Evolutionary conservation across 2,797 vertebrate genomes (phyloP), one percentile per base, ranked within the genome.

Genomic region (Columba guinea): DNA sequence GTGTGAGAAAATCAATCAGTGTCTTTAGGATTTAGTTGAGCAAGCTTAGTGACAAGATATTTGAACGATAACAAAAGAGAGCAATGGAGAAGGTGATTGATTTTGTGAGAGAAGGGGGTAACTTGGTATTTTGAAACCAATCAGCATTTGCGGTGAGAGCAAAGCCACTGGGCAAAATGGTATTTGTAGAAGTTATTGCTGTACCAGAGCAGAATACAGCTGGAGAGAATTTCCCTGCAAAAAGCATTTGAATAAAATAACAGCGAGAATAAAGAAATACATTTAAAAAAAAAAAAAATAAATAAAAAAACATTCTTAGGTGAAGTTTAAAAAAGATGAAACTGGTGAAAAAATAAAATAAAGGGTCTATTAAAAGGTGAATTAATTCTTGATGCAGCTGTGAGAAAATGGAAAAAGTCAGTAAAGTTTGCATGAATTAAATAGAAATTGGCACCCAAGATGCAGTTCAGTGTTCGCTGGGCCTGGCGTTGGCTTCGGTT

Each of bases 341-440:
- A 63, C 46, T 68, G 81, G n/a, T 83, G 78, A 89, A 78, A n/a
- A 9, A 49, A 32, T 78, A 81, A 82, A 84, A 92, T 63, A 70
- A 81, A 93, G 46, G 10, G 9, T 70, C 34, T 92, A 52, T 84
- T 89, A 82, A 69, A 84, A 87, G 67, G 34, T 63, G 7, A 52
- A 52, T 94, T 70, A 87, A 89, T 91, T 92, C 84, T 92, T 85
- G 64, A 67, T 90, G 92, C 32, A 51, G 84, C 39, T 94, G 71
- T 80, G 53, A 89, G 87, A 27, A 73, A 41, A 62, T 28, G 30
- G 75, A 49, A 63, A 35, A 74, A 93, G 75, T 87, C 90, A 83
- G 62, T 80, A 28, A 90, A 64, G 37, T 70, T 8, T 80, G 62
- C 41, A 19, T 60, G 13, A 56, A 53, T 75, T 20, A 56, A 68